Evolutionary conservation across 37 sponge, comb jelly and placozoan genomes (phyloP).

Genomic region (Crambe crambe): DNA sequence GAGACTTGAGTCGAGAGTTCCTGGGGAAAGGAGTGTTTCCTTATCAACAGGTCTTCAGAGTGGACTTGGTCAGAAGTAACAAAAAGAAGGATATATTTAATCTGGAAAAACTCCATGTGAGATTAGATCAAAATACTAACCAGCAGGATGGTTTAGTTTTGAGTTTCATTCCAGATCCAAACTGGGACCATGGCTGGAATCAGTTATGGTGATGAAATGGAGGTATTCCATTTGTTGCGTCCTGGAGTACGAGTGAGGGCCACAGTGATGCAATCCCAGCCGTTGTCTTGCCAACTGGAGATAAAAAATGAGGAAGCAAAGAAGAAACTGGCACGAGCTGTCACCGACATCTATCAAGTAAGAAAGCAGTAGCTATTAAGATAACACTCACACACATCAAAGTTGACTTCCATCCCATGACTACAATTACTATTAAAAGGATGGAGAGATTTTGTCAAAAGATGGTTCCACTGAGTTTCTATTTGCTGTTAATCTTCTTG

Average conservation of each 20-base stretch:
- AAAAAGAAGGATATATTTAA: not conserved
- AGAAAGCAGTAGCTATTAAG: no score
- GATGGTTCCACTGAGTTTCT: slow-evolving; percentile 52
- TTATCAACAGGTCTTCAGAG: slow-evolving; percentile 35
- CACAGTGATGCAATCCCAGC: slow-evolving; percentile 14
- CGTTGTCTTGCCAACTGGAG: slow-evolving; percentile 9
- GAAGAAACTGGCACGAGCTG: not conserved
- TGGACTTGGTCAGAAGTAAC: slow-evolving; percentile 21
- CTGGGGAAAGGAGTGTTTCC: slow-evolving; percentile 31
- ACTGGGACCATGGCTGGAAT: slow-evolving; percentile 42
- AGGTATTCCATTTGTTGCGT: slow-evolving; percentile 46
- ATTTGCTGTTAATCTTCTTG: slow-evolving; percentile 26
- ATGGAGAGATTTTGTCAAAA: not conserved
- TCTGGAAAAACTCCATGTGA: slow-evolving; percentile 13
- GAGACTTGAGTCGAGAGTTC: slow-evolving; percentile 53
- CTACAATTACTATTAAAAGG: no score
- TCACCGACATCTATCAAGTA: slow-evolving; percentile 22
- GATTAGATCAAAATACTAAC: no score
- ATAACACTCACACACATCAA: no score
- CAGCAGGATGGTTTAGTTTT: no score
- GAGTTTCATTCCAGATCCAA: slow-evolving; percentile 12
- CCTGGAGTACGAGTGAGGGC: slow-evolving; percentile 31
- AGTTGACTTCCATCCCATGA: no score
- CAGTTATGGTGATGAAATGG: slow-evolving; percentile 24
- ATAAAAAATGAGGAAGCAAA: slow-evolving; percentile 7